Evolutionary conservation across 2,888 invertebrate genomes (phyloP), one percentile per base, ranked within the genome.

Genomic region (Marronus borbonicus): DNA sequence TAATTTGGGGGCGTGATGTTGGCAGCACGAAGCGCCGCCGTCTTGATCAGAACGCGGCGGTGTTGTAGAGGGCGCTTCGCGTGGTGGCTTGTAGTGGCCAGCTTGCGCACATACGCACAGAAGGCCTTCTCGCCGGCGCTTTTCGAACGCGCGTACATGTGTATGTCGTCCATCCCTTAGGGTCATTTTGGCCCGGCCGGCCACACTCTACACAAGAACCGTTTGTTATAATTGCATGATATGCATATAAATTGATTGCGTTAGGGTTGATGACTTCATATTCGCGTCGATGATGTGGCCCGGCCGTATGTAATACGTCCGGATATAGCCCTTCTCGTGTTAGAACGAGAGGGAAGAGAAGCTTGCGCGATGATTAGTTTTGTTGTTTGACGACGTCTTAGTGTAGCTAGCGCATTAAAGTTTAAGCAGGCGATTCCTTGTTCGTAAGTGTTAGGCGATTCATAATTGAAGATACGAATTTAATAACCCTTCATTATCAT

Each of bases 231-330:
- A 87, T 87, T 86, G 87, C 87, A 86, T 87, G 87, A 88, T 88
- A 88, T 88, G 87, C 88, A 88, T 88, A 87, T 87, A 88, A 88
- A 88, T 88, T 88, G 88, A 88, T 88, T 88, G 88, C 86, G 85
- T 84, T 84, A 85, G 85, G 87, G 86, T 87, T 87, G 88, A 88
- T 87, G 87, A 87, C 88, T 88, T 87, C 86, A 88, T 88, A 85
- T 84, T 83, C 83, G 50, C 36, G n/a, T n/a, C 64, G 62, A 49
- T 65, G 50, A 52, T 52, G 69, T 31, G 50, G 31, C 28, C 24
- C 55, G 55, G 55, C 20, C 20, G 55, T 20, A 17, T 17, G 20
- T 58, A 58, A 58, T 58, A 58, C 20, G 44, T 2, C 44, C 44
- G 44, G 12, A 44, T 58, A 24, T 58, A 58, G 3, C 17, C 55